These are phyloP conservation scores for Eilema sororculum DNA, from an alignment of 2,888 invertebrate species.

Conservation along the genomic window DNA sequence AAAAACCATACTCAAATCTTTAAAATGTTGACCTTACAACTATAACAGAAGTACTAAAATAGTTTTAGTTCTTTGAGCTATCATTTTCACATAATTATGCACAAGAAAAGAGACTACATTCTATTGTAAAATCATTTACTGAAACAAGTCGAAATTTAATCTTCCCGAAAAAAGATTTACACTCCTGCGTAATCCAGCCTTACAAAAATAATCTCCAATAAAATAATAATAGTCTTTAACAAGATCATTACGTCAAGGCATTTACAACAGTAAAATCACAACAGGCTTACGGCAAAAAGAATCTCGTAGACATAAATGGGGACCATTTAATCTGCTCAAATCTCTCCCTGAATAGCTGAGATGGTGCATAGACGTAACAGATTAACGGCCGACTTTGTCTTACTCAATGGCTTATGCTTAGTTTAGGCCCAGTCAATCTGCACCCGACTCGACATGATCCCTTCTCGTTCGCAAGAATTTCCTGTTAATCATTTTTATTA, in stretches of 20 bases:
- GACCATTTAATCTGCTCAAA: slow-evolving; percentile 69
- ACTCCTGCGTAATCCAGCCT: slow-evolving; percentile 31
- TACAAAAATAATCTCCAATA: slow-evolving; percentile 26
- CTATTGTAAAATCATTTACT: background rate
- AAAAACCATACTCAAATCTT: no score
- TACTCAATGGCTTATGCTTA: slow-evolving; percentile 72
- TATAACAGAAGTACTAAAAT: background rate
- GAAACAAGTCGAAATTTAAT: background rate
- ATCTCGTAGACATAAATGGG: slow-evolving; percentile 55
- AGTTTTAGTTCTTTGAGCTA: background rate
- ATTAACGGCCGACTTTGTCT: slow-evolving; percentile 73
- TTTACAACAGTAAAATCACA: slow-evolving; percentile 37
- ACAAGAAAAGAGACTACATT: background rate
- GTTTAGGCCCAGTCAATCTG: slow-evolving; percentile 63
- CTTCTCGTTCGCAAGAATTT: slow-evolving; percentile 49
- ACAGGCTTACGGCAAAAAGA: slow-evolving; percentile 56
- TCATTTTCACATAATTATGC: background rate
- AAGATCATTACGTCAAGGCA: slow-evolving; percentile 33
- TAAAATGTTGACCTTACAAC: background rate
- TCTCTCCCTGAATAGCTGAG: slow-evolving; percentile 70
- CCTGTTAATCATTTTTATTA: slow-evolving; percentile 44
- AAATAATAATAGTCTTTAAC: slow-evolving; percentile 37
- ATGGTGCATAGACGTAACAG: slow-evolving; percentile 65
- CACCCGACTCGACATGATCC: slow-evolving; percentile 44
- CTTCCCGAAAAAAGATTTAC: background rate